Percentiles rank a stretch among this genome's conserved stretches.
Conservation (phyloP, 64 coral and sea anemone species). For the Stichodactyla helianthus region DNA sequence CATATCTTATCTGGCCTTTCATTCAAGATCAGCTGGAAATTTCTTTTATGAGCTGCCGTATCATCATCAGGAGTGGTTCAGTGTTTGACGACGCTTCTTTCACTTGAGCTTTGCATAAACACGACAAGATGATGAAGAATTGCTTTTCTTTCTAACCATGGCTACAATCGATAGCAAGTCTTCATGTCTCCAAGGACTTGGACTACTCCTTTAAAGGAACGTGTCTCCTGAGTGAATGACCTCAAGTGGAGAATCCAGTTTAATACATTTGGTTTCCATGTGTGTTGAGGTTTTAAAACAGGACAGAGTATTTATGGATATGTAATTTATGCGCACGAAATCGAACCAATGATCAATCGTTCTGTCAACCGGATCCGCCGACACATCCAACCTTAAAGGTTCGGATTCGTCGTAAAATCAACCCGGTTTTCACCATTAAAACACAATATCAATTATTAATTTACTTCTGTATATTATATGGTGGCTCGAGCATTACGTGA, state of each 20-base stretch:
- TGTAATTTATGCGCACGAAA: background rate
- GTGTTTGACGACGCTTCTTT: background rate
- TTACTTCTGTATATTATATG: too few species aligned
- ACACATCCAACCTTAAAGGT: background rate
- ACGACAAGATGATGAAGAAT: background rate
- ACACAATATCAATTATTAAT: too few species aligned
- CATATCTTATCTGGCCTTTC: conserved; percentile 39
- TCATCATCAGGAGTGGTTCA: background rate
- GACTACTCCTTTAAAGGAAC: background rate
- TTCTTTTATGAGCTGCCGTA: background rate
- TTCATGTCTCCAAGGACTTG: background rate
- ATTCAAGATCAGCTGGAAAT: background rate
- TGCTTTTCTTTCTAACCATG: background rate
- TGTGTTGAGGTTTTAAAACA: background rate
- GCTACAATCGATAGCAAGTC: background rate
- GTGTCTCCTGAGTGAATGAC: background rate
- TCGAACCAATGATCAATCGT: background rate
- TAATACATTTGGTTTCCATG: conserved; percentile 2
- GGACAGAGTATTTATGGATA: background rate
- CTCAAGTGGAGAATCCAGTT: conserved; percentile 7
- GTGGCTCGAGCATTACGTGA: too few species aligned
- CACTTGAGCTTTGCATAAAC: background rate
- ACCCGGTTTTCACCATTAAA: too few species aligned
- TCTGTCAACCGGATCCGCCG: background rate
- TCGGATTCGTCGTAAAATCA: too few species aligned